A percentile compares a stretch with the other conserved stretches of the same genome.
phyloP scores from a whole-genome alignment of 2,797 vertebrate genomes.

The Stomatorhinus walkeri region DNA sequence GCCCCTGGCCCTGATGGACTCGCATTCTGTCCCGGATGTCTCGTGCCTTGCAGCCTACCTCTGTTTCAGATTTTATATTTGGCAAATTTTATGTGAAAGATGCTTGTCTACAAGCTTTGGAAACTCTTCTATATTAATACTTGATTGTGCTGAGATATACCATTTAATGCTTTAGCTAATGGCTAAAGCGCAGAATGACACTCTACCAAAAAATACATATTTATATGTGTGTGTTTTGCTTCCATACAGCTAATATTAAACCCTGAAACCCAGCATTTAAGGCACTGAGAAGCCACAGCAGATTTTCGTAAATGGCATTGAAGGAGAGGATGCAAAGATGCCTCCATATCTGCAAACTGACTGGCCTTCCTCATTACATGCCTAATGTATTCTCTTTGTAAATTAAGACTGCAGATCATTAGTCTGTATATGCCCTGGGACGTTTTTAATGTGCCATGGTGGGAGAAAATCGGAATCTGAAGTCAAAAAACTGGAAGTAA shows the following conservation, averaged over 20 bases:
- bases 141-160: background rate
- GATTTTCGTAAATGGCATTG: background rate
- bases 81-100: background rate
- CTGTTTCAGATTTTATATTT: background rate
- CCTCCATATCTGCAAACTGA: background rate
- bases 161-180: background rate
- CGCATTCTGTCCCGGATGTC: background rate
- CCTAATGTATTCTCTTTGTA: constrained; percentile 23
- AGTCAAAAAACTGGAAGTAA: constrained; percentile 13
- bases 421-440: background rate
- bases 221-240: background rate
- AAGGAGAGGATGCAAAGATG: background rate
- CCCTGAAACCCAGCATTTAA: background rate
- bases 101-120: background rate
- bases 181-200: background rate
- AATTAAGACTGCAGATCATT: constrained; percentile 19
- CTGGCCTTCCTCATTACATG: background rate
- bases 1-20: background rate
- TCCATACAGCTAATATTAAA: background rate
- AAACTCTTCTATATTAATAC: background rate
- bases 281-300: background rate
- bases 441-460: constrained; percentile 8
- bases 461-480: constrained; percentile 16
- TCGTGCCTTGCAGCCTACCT: background rate
- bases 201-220: background rate